Conservation (phyloP, 2,888 invertebrate genomes). For the Hypolimnas misippus region DNA sequence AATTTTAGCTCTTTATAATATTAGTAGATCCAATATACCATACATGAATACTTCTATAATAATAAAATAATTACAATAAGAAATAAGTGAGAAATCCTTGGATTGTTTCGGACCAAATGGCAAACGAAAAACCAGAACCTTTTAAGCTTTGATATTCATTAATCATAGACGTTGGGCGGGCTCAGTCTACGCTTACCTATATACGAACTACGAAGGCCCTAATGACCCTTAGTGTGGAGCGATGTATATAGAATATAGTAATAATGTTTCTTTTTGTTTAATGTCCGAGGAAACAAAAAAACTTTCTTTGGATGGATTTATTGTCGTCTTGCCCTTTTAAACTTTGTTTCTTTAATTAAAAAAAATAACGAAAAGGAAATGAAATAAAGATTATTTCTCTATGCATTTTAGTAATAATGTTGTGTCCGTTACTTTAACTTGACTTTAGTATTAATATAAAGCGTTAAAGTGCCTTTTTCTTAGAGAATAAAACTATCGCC, state of each 20-base stretch:
- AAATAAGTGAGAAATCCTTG: background rate
- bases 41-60: background rate
- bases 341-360: conserved; percentile 4
- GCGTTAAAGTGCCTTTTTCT: background rate
- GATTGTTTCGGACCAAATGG: conserved; percentile 39
- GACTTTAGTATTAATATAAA: no score
- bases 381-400: background rate
- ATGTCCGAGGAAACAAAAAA: conserved; percentile 1
- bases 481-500: no score
- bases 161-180: conserved; percentile 75
- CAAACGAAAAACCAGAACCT: conserved; percentile 61
- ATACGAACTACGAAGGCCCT: conserved; percentile 52
- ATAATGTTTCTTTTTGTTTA: conserved; percentile 2
- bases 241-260: conserved; percentile 14
- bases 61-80: background rate
- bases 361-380: background rate
- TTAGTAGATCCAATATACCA: no score
- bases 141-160: conserved; percentile 73
- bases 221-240: conserved; percentile 56
- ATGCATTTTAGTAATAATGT: background rate
- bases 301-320: background rate
- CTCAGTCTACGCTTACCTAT: conserved; percentile 48
- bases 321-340: conserved; percentile 1
- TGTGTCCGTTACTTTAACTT: no score
- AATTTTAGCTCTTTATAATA: no score